Evolutionary conservation across 2,888 invertebrate genomes (phyloP).

Genomic region (Cerceris rybyensis): DNA sequence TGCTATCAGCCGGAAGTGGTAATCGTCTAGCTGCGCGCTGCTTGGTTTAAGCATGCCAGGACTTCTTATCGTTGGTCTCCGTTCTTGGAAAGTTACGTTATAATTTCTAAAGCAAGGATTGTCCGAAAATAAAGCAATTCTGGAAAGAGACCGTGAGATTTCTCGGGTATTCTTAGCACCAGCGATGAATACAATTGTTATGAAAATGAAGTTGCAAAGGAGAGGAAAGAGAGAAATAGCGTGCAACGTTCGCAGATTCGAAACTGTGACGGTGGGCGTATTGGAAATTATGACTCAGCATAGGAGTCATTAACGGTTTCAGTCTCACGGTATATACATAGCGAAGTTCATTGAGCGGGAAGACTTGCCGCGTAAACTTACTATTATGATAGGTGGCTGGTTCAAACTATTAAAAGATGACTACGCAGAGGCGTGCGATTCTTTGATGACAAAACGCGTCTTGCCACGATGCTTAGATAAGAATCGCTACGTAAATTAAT

Average conservation of each 20-base stretch:
- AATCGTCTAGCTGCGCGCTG: slow-evolving; percentile 19
- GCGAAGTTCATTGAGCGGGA: slow-evolving; percentile 49
- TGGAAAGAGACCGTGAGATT: no score
- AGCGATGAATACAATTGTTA: no score
- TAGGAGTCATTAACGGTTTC: slow-evolving; percentile 46
- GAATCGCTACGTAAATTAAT: neutral
- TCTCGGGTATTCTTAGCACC: no score
- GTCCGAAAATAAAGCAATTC: no score
- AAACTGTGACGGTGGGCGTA: slow-evolving; percentile 59
- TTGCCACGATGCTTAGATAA: neutral
- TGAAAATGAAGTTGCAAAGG: neutral
- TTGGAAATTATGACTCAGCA: slow-evolving; percentile 69
- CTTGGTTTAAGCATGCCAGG: neutral
- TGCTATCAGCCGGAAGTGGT: slow-evolving; percentile 43
- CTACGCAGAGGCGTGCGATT: neutral
- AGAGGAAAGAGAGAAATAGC: neutral
- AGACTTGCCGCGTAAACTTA: neutral
- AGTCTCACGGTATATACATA: neutral
- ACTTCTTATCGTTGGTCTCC: neutral
- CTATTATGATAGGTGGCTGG: neutral
- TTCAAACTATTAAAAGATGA: neutral
- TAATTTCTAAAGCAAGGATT: neutral
- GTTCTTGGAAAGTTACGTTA: neutral
- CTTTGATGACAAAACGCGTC: neutral
- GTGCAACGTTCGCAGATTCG: slow-evolving; percentile 3